Evolutionary conservation across 1,140 invertebrate genomes (phyloP).

Genomic region (Dreissena polymorpha): DNA sequence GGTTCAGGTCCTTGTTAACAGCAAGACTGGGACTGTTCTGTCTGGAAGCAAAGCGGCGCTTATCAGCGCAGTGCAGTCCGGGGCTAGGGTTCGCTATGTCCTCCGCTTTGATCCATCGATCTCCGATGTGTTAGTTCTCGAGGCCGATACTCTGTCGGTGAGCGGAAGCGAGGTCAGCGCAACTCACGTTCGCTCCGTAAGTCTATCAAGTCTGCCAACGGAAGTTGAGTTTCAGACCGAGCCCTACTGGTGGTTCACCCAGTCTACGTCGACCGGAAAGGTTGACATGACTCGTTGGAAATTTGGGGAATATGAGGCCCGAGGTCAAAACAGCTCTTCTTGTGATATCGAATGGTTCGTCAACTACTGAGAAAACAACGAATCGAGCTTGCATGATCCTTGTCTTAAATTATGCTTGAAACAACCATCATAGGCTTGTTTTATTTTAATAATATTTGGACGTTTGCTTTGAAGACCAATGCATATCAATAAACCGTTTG

Average conservation of each 20-base stretch:
- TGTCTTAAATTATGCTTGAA: no score
- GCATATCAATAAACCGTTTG: no score
- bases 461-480: no score
- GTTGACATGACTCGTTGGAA: conserved; percentile 19
- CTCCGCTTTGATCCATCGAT: background rate
- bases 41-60: background rate
- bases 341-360: conserved; percentile 5
- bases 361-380: background rate
- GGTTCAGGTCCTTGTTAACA: background rate
- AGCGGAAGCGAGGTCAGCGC: background rate
- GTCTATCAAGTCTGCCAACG: background rate
- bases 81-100: background rate
- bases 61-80: background rate
- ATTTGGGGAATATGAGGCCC: background rate
- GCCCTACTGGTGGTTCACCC: conserved; percentile 8
- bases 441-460: no score
- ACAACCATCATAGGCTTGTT: no score
- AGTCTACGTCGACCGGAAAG: background rate
- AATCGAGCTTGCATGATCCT: no score
- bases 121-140: background rate
- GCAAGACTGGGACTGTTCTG: background rate
- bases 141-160: background rate
- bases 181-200: conserved; percentile 8
- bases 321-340: background rate
- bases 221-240: background rate